Evolutionary conservation across 2,888 invertebrate species (phyloP).

Genomic region (Apotomis turbidana): DNA sequence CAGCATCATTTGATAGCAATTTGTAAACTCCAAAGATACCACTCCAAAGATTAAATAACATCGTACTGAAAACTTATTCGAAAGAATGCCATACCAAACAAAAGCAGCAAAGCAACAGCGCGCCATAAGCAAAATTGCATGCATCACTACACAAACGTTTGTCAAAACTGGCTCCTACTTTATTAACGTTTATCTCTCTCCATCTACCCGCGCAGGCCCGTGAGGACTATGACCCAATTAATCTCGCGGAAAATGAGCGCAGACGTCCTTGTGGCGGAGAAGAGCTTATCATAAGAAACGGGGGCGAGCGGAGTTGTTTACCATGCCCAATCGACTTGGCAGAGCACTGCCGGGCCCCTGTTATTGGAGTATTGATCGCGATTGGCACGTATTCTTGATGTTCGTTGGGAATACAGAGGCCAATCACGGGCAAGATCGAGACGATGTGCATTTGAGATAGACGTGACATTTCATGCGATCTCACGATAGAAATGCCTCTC

Average conservation of each 20-base stretch:
- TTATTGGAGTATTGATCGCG: background rate
- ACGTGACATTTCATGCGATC: too few species aligned
- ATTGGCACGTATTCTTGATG: background rate
- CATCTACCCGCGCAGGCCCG: conserved; percentile 4
- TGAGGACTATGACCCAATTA: conserved; percentile 29
- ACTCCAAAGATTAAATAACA: too few species aligned
- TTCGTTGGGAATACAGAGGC: background rate
- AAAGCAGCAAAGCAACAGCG: conserved; percentile 3
- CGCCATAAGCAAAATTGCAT: background rate
- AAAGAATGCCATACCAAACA: background rate
- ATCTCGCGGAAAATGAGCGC: conserved; percentile 21
- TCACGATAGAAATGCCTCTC: too few species aligned
- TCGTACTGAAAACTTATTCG: too few species aligned
- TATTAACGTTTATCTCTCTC: conserved; percentile 15
- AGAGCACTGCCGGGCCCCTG: background rate
- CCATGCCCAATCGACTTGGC: background rate
- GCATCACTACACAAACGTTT: background rate
- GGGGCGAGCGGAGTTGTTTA: background rate
- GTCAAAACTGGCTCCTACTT: conserved; percentile 5
- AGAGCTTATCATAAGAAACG: conserved; percentile 12
- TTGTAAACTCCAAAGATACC: too few species aligned
- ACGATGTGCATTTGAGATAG: too few species aligned
- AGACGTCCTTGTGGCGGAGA: background rate
- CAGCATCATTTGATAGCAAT: too few species aligned
- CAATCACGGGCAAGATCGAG: too few species aligned